phyloP scores from a whole-genome alignment of 2,797 vertebrate species.

The Sebastes cheni region DNA sequence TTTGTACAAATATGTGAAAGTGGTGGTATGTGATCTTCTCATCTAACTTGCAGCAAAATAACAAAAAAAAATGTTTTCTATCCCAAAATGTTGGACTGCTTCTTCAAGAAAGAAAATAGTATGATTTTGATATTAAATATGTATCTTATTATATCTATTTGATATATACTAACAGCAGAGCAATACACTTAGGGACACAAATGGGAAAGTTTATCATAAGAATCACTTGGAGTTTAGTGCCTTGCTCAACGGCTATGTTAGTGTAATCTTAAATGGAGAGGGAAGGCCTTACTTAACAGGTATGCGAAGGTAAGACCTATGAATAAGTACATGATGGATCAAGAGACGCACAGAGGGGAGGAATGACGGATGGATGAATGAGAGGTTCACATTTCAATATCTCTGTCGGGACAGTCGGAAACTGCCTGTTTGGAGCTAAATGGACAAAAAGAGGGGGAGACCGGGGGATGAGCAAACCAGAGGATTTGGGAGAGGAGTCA shows the following conservation, averaged over 20 bases:
- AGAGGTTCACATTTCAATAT: conserved; percentile 19
- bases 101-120: background rate
- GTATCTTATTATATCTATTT: background rate
- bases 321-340: background rate
- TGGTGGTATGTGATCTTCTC: background rate
- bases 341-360: background rate
- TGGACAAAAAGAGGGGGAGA: background rate
- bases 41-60: background rate
- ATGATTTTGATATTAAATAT: background rate
- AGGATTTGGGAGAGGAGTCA: conserved; percentile 52
- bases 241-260: background rate
- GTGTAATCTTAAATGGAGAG: no score
- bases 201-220: no score
- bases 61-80: background rate
- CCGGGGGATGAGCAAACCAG: background rate
- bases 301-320: background rate
- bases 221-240: background rate
- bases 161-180: background rate
- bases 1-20: no score
- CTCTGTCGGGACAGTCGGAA: background rate
- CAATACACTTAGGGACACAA: background rate
- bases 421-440: conserved; percentile 34
- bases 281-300: background rate
- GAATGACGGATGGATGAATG: conserved; percentile 19
- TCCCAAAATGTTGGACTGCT: background rate